Conservation (phyloP, 2,113 vertebrate genomes). For the Eleginops maclovinus region DNA sequence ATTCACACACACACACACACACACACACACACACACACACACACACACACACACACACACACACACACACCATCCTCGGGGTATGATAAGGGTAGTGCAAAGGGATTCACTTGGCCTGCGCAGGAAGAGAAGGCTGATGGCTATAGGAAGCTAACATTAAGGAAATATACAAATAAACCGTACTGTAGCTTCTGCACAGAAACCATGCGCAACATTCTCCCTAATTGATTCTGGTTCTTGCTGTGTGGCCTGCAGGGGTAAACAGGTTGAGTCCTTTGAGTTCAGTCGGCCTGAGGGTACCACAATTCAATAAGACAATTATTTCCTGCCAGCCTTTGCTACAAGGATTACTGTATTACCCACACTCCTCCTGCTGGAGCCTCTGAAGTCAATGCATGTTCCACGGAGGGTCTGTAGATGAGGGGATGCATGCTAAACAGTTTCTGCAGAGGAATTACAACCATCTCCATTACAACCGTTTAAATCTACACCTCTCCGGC, state of each 20-base stretch:
- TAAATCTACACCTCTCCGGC: background rate
- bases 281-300: constrained; percentile 16
- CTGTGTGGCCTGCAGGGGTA: constrained; percentile 29
- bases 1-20: background rate
- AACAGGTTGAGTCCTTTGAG: constrained; percentile 27
- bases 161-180: constrained; percentile 40
- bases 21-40: constrained; percentile 6
- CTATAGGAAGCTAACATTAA: constrained; percentile 22
- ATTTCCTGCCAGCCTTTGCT: constrained; percentile 22
- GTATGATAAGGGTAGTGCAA: constrained; percentile 14
- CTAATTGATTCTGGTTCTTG: constrained; percentile 47
- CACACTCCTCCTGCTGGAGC: constrained; percentile 18
- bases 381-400: background rate
- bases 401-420: background rate
- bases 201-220: constrained; percentile 16
- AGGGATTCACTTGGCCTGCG: constrained; percentile 44
- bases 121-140: constrained; percentile 33
- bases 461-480: constrained; percentile 17
- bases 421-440: constrained; percentile 17
- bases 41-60: constrained; percentile 1
- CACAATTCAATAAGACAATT: constrained; percentile 52
- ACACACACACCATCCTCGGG: constrained; percentile 45
- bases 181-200: constrained; percentile 2
- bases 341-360: constrained; percentile 24
- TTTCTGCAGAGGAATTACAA: background rate